Base-by-base conservation (phyloP, 2,888 invertebrate genomes). In the Alloplasta piceator region DNA sequence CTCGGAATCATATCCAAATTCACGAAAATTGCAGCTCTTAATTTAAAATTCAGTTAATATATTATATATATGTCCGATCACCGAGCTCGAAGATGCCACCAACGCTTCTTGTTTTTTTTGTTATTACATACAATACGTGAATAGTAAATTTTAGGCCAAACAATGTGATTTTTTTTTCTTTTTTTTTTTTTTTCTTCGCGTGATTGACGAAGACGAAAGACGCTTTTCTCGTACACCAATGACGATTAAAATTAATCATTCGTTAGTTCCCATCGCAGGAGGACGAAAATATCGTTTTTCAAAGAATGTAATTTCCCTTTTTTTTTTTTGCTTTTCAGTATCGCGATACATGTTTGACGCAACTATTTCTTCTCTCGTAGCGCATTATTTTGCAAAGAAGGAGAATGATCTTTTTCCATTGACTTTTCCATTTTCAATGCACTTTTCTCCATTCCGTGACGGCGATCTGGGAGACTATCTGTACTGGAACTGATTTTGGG, bases 61-160 rank as follows among this genome's bases (percentile, higher is more conserved):
- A 26, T 9, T 73, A 73, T 56, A 73, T 66, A 50, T 50, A 61
- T 56, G 66, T 43, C 63, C 70, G 73, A 67, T 67, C 74, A 64
- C 52, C 55, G 68, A 77, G 76, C 76, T 48, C 14, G 12, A 67
- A 43, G 46, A 58, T 73, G 71, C 48, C 67, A 61, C 46, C 60
- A 73, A 52, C 63, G 55, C 41, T 61, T n/a, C 41, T 61, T 43
- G n/a, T 14, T 14, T 41, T 63, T 26, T 14, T 16, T 63, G 12
- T 66, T 60, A 60, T 67, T 73, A 77, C 68, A 68, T 63, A 80
- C 48, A 56, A 63, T 80, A 77, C 68, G 80, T 84, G 83, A 83
- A 83, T 84, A 80, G 78, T 84, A 80, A 63, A 60, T 75, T 72
- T 84, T 84, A 84, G 84, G 84, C 84, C 84, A 84, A 84, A 84